Percentiles rank a stretch among this genome's conserved stretches.
These are phyloP conservation scores for Rhinolophus sinicus DNA, from an alignment of 2,113 vertebrate genomes.

Conservation along the genomic window DNA sequence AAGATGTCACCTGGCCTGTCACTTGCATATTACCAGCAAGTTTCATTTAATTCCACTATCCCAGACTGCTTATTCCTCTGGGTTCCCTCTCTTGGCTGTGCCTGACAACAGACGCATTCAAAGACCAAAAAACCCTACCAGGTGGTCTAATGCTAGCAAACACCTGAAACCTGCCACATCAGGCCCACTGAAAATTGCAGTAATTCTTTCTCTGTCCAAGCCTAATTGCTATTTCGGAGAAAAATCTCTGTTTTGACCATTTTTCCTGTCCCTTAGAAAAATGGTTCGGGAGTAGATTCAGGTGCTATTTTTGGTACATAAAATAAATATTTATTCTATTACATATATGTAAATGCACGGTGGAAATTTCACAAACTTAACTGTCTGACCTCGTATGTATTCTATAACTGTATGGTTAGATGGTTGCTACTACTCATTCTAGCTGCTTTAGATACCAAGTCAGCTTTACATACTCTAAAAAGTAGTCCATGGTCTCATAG, in stretches of 20 bases:
- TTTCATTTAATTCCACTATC: not conserved
- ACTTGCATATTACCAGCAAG: not conserved
- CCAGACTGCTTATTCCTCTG: not conserved
- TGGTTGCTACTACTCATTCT: not conserved
- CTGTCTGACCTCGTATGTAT: not conserved
- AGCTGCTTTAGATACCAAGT: not conserved
- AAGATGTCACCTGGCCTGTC: not conserved
- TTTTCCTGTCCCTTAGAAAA: slow-evolving; percentile 30
- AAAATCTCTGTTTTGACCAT: slow-evolving; percentile 58
- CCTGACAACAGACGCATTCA: not conserved
- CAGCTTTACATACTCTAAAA: not conserved
- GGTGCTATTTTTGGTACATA: not conserved
- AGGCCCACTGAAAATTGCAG: not conserved
- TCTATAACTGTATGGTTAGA: not conserved
- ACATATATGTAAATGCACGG: not conserved
- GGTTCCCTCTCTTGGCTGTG: not conserved
- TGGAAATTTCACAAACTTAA: no score
- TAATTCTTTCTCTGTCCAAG: not conserved
- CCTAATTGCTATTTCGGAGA: slow-evolving; percentile 44
- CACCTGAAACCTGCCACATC: not conserved
- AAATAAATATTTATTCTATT: slow-evolving; percentile 50
- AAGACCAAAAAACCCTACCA: not conserved
- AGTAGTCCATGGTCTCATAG: not conserved
- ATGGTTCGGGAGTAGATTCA: not conserved
- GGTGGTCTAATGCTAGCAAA: not conserved